Percentiles rank a stretch among this genome's conserved stretches.
Evolutionary conservation across 2,888 invertebrate genomes (phyloP).

Genomic region (Gonocerus acuteangulatus): DNA sequence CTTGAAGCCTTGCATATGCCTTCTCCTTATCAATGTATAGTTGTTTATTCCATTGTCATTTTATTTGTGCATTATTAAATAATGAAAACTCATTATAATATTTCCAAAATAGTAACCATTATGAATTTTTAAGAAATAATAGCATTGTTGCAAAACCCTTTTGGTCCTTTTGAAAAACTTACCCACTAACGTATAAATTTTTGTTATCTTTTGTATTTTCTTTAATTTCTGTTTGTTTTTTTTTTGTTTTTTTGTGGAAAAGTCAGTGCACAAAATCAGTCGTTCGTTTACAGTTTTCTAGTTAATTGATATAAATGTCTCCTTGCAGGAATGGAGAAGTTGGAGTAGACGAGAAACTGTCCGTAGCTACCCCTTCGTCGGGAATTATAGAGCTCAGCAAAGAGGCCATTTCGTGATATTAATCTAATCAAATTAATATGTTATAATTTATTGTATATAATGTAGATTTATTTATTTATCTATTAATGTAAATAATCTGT

Average conservation of each 20-base stretch:
- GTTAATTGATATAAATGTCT: slow-evolving; percentile 14
- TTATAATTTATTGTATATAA: slow-evolving; percentile 17
- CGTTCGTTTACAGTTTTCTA: background rate
- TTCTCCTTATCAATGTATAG: too few species aligned
- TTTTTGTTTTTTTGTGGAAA: background rate
- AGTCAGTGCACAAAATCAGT: slow-evolving; percentile 14
- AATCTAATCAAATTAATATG: slow-evolving; percentile 12
- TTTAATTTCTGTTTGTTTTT: background rate
- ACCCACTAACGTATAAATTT: slow-evolving; percentile 2
- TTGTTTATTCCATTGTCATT: too few species aligned
- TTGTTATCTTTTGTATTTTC: background rate
- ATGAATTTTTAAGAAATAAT: too few species aligned
- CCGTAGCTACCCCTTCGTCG: slow-evolving; percentile 30
- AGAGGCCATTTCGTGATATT: slow-evolving; percentile 34
- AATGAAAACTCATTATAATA: too few species aligned
- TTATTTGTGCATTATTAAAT: too few species aligned
- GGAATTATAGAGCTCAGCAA: slow-evolving; percentile 33
- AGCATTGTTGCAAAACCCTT: too few species aligned
- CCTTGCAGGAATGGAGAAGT: slow-evolving; percentile 34
- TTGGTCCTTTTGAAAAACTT: background rate
- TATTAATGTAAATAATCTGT: slow-evolving; percentile 18
- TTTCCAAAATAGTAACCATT: too few species aligned
- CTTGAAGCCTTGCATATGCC: too few species aligned
- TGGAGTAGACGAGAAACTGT: slow-evolving; percentile 31
- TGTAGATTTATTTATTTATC: slow-evolving; percentile 12